Evolutionary conservation across 2,888 invertebrate species (phyloP).

Genomic region (Leptothorax acervorum): DNA sequence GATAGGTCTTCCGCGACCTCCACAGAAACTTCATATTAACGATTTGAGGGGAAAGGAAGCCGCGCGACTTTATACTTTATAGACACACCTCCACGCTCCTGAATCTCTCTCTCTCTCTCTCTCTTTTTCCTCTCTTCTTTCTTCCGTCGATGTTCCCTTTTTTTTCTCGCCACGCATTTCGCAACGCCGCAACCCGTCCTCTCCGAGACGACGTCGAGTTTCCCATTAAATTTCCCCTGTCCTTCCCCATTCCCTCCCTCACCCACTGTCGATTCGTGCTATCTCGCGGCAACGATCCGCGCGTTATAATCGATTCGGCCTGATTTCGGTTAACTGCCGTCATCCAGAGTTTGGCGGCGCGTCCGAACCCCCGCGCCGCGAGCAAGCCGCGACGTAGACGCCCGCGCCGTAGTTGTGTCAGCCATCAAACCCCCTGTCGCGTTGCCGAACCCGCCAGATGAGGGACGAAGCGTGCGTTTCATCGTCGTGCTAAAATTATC

Average conservation of each 20-base stretch:
- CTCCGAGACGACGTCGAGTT: conserved; percentile 67
- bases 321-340: conserved; percentile 82
- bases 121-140: conserved; percentile 5
- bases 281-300: conserved; percentile 78
- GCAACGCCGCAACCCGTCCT: conserved; percentile 42
- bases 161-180: conserved; percentile 34
- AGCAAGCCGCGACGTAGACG: conserved; percentile 68
- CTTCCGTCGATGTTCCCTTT: background rate
- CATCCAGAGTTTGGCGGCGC: conserved; percentile 80
- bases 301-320: conserved; percentile 82
- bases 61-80: conserved; percentile 25
- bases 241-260: conserved; percentile 19
- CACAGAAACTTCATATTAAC: conserved; percentile 75
- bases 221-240: conserved; percentile 77
- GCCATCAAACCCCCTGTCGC: conserved; percentile 61
- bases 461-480: conserved; percentile 52
- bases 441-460: conserved; percentile 57
- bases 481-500: conserved; percentile 35
- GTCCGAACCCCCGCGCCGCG: conserved; percentile 66
- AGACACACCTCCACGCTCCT: conserved; percentile 37
- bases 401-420: conserved; percentile 72
- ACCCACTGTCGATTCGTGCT: conserved; percentile 78
- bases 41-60: conserved; percentile 61
- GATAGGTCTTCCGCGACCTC: conserved; percentile 63
- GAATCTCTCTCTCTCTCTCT: conserved; percentile 37